Evolutionary conservation across 2,797 vertebrate species (phyloP).

Genomic region (Sebastes elongatus): DNA sequence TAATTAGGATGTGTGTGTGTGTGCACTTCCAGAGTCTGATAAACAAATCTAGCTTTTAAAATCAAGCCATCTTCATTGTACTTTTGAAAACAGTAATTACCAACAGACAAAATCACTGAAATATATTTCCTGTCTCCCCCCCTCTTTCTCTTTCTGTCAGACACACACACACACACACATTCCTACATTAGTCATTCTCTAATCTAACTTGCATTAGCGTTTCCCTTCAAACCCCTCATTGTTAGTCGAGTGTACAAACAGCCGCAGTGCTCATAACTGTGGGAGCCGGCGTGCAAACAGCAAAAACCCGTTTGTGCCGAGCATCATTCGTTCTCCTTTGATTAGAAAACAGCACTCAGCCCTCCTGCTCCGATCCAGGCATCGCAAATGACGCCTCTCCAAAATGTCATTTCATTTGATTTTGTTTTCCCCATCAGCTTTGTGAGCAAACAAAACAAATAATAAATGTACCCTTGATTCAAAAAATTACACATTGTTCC

Average conservation of each 20-base stretch:
- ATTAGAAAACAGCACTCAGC: constrained; percentile 46
- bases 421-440: constrained; percentile 8
- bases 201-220: constrained; percentile 21
- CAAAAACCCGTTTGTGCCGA: constrained; percentile 18
- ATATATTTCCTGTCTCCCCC: background rate
- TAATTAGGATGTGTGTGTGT: constrained; percentile 17
- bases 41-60: constrained; percentile 24
- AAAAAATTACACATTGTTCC: constrained; percentile 12
- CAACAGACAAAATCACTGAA: background rate
- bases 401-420: constrained; percentile 10
- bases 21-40: background rate
- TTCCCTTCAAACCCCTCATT: constrained; percentile 29
- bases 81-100: constrained; percentile 5
- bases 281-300: constrained; percentile 30
- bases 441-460: constrained; percentile 8
- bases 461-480: constrained; percentile 11
- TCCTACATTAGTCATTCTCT: constrained; percentile 7
- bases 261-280: background rate
- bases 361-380: constrained; percentile 9
- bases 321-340: constrained; percentile 24
- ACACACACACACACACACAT: background rate
- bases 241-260: constrained; percentile 16
- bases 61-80: background rate
- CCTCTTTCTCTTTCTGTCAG: background rate
- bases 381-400: constrained; percentile 19